Conservation (phyloP, 2,888 invertebrate species). For the Aelia acuminata region DNA sequence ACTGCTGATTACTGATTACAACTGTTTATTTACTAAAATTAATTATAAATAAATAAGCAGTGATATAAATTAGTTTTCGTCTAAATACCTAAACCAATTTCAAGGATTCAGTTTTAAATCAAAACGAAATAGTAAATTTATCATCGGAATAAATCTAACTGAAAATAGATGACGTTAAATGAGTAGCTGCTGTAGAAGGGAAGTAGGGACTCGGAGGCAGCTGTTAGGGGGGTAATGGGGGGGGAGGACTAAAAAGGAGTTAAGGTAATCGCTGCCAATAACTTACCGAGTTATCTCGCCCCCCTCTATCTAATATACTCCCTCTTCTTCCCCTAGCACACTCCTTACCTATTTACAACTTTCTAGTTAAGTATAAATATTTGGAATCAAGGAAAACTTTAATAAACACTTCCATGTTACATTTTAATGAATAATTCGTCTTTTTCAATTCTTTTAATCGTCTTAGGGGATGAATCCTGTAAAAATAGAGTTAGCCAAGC, state of each 20-base stretch:
- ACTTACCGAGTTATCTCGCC: not conserved
- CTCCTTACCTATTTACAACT: not conserved
- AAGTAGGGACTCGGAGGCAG: not conserved
- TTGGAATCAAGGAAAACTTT: not conserved
- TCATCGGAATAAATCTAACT: not conserved
- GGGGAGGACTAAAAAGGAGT: constrained; percentile 13
- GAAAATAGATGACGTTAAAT: not conserved
- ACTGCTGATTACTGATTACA: no score
- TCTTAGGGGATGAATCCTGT: no score
- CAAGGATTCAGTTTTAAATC: not conserved
- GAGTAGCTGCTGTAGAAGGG: not conserved
- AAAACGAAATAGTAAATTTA: not conserved
- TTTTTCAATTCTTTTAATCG: no score
- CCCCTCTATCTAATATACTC: not conserved
- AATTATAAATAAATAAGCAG: no score
- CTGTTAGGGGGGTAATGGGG: not conserved
- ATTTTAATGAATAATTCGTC: no score
- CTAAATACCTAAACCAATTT: no score
- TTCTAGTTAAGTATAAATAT: not conserved
- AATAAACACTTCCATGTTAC: no score
- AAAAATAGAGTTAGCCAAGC: no score
- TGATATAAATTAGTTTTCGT: no score
- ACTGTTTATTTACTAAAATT: no score
- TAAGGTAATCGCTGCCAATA: constrained; percentile 24
- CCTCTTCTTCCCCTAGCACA: not conserved